Conservation (phyloP, 1,140 invertebrate species). For the Drosophila orosa region DNA sequence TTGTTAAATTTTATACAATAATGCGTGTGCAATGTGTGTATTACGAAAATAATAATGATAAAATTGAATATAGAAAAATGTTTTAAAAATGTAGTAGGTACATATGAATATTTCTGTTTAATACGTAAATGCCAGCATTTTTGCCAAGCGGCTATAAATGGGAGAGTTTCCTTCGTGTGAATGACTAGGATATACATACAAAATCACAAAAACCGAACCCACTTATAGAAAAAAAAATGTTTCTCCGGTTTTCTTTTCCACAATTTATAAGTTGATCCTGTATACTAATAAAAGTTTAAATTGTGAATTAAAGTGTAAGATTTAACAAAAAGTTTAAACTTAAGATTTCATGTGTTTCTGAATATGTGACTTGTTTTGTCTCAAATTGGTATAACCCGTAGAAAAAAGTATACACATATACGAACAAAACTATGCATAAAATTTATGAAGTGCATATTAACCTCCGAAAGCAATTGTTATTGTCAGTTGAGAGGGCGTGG, state of each 20-base stretch:
- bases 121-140: neutral
- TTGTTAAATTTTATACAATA: conserved; percentile 22
- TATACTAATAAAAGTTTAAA: neutral
- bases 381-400: neutral
- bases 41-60: conserved; percentile 5
- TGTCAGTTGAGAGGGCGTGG: conserved; percentile 5
- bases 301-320: neutral
- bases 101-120: neutral
- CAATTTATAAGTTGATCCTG: neutral
- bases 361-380: neutral
- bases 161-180: neutral
- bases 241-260: neutral
- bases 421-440: neutral
- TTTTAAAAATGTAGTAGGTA: conserved; percentile 7
- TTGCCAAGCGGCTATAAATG: neutral
- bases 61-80: neutral
- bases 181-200: conserved; percentile 39
- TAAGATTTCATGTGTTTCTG: neutral
- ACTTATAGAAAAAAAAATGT: conserved; percentile 11
- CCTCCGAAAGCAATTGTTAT: neutral
- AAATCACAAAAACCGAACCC: conserved; percentile 17
- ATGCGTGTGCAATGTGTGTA: conserved; percentile 24
- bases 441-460: neutral
- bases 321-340: neutral
- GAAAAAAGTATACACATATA: neutral